A percentile compares a stretch with the other conserved stretches of the same genome.
Conservation (phyloP, 23 tunicate species). For the Ciona savignyi region DNA sequence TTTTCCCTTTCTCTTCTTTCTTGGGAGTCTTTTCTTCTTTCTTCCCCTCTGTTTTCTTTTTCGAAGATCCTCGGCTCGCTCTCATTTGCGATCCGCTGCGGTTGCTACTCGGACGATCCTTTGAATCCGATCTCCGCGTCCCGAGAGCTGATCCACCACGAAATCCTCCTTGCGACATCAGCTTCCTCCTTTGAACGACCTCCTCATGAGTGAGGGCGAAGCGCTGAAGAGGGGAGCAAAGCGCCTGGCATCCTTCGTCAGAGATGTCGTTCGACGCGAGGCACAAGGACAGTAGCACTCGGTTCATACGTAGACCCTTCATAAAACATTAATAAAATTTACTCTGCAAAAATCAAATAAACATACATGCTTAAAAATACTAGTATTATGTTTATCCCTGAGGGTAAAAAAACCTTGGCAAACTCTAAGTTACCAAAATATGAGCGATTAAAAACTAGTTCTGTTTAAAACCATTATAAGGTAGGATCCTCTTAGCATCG, state of each 20-base stretch:
- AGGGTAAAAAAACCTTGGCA: too few species aligned
- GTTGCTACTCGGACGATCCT: conserved; percentile 89
- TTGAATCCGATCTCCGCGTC: conserved; percentile 49
- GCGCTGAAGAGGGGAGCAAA: conserved; percentile 35
- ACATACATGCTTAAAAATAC: too few species aligned
- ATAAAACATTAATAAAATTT: too few species aligned
- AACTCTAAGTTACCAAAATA: too few species aligned
- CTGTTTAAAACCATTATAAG: too few species aligned
- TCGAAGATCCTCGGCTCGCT: conserved; percentile 37
- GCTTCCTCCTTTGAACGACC: conserved; percentile 73
- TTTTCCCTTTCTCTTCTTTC: conserved; percentile 62
- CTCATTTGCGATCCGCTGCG: conserved; percentile 64
- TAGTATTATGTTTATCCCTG: too few species aligned
- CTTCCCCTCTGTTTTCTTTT: conserved; percentile 46
- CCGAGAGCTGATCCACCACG: conserved; percentile 53
- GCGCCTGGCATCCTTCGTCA: conserved; percentile 56
- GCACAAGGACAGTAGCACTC: conserved; percentile 47
- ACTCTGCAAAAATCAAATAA: too few species aligned
- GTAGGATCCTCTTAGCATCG: too few species aligned
- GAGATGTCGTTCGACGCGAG: conserved; percentile 72
- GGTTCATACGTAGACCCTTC: conserved; percentile 69
- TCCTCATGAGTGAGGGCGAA: conserved; percentile 79
- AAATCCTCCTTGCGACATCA: conserved; percentile 56
- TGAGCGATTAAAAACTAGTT: too few species aligned
- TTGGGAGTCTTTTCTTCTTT: conserved; percentile 58